These are phyloP conservation scores for Eristalis pertinax DNA, from an alignment of 2,888 invertebrate genomes.

Conservation along the genomic window DNA sequence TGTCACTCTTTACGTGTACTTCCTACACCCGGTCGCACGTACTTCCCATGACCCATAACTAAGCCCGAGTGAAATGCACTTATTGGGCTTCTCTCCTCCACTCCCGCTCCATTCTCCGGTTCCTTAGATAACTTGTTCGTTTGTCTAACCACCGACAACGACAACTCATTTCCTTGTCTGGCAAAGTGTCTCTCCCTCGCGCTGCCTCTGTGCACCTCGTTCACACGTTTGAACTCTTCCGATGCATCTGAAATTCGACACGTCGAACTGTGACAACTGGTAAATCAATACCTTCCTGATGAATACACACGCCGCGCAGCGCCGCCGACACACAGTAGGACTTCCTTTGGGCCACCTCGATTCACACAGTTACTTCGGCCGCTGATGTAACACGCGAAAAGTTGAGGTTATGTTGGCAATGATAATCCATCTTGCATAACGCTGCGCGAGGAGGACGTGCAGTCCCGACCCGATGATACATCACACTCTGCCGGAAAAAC, in stretches of 20 bases:
- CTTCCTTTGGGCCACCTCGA: constrained; percentile 46
- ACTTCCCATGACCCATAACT: constrained; percentile 66
- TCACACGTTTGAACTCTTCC: constrained; percentile 37
- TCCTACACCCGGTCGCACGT: constrained; percentile 27
- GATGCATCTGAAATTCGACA: constrained; percentile 61
- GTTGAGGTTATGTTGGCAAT: constrained; percentile 23
- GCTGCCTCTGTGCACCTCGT: neutral
- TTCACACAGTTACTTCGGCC: neutral
- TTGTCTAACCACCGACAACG: constrained; percentile 21
- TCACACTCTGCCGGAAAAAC: constrained; percentile 51
- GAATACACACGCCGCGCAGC: constrained; percentile 5
- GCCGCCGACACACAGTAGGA: constrained; percentile 24
- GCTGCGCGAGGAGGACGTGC: constrained; percentile 17
- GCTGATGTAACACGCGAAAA: constrained; percentile 16
- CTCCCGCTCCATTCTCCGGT: constrained; percentile 28
- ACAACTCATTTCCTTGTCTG: constrained; percentile 48
- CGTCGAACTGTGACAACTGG: constrained; percentile 38
- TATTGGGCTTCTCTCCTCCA: constrained; percentile 34
- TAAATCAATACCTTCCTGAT: constrained; percentile 50
- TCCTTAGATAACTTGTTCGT: constrained; percentile 36
- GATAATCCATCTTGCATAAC: constrained; percentile 52
- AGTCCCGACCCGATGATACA: constrained; percentile 15
- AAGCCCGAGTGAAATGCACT: constrained; percentile 51
- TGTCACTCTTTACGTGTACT: constrained; percentile 15
- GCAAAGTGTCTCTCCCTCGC: neutral